phyloP scores from a whole-genome alignment of 2,797 vertebrate species.

The Sparidentex hasta region DNA sequence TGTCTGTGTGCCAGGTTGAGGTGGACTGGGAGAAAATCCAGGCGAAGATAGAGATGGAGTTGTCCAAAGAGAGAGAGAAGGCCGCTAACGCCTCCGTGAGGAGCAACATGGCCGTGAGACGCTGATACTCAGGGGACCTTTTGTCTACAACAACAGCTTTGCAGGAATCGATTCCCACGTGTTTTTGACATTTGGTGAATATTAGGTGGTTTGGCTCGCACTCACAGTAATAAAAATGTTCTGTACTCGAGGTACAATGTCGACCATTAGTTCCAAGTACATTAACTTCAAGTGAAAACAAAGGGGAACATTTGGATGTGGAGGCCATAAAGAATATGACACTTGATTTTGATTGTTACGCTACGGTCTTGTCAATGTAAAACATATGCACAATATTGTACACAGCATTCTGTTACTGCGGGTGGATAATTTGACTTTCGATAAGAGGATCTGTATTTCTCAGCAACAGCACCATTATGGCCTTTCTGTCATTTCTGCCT shows the following conservation, averaged over 20 bases:
- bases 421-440: conserved; percentile 16
- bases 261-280: conserved; percentile 19
- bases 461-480: conserved; percentile 17
- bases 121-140: conserved; percentile 41
- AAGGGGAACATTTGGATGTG: conserved; percentile 34
- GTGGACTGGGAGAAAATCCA: conserved; percentile 98
- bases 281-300: conserved; percentile 39
- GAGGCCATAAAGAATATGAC: conserved; percentile 19
- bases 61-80: conserved; percentile 91
- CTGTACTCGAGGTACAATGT: conserved; percentile 10
- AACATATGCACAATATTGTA: conserved; percentile 1
- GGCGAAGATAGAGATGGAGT: conserved; percentile 96
- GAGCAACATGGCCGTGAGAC: conserved; percentile 83
- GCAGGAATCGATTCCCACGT: conserved; percentile 32
- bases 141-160: conserved; percentile 18
- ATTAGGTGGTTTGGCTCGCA: conserved; percentile 17
- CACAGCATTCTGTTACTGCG: conserved; percentile 7
- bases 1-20: conserved; percentile 89
- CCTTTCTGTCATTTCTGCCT: conserved; percentile 26
- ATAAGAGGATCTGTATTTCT: conserved; percentile 29
- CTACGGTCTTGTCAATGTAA: conserved; percentile 18
- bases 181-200: conserved; percentile 44
- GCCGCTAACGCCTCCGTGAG: conserved; percentile 79
- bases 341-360: conserved; percentile 17
- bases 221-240: conserved; percentile 17